A percentile compares a stretch with the other conserved stretches of the same genome.
phyloP scores from a whole-genome alignment of 2,888 invertebrate genomes.

The Zygogramma bicolorata region DNA sequence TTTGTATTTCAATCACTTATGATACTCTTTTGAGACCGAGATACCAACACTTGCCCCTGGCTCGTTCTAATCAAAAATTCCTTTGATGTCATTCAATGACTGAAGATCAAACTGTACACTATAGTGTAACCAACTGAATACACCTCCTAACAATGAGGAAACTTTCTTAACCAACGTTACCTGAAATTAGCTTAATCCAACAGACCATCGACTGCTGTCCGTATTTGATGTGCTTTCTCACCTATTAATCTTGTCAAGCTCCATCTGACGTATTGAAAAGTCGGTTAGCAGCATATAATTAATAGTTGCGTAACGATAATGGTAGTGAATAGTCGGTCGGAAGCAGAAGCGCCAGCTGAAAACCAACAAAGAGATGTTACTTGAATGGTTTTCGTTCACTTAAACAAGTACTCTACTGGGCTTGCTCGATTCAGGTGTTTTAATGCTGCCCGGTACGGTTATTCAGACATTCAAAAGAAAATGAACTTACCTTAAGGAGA shows the following conservation, averaged over 20 bases:
- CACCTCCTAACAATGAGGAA: neutral
- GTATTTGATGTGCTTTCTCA: neutral
- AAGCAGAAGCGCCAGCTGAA: neutral
- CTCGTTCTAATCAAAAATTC: no score
- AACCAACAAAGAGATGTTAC: neutral
- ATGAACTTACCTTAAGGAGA: no score
- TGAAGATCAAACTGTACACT: no score
- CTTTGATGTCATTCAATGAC: neutral
- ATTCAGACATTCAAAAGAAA: no score
- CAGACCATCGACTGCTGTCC: neutral
- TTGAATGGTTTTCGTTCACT: neutral
- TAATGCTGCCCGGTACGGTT: no score
- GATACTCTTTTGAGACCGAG: no score
- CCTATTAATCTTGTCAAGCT: slow-evolving; percentile 9
- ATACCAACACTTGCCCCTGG: no score
- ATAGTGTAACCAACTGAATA: neutral
- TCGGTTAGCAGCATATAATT: slow-evolving; percentile 2
- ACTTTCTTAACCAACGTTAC: neutral
- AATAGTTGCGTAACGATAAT: slow-evolving; percentile 11
- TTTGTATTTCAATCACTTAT: no score
- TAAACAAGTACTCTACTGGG: neutral
- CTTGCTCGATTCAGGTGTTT: neutral
- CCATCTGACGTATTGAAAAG: neutral
- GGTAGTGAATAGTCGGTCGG: neutral
- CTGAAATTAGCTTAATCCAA: neutral